These are phyloP conservation scores for Pygoscelis adeliae DNA, from an alignment of 2,113 vertebrate genomes.

Conservation along the genomic window DNA sequence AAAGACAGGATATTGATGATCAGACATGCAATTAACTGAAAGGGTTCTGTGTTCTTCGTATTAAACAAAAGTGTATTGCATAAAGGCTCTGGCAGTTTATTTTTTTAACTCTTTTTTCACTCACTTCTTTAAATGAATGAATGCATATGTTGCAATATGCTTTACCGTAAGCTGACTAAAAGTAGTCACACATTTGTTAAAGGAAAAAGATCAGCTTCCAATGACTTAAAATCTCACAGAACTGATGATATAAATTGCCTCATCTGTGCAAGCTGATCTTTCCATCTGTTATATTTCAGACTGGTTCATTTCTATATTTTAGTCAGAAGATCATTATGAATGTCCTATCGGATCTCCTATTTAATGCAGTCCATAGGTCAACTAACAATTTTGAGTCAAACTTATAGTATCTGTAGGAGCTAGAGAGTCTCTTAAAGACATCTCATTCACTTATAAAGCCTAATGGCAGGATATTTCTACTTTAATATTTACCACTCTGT, in stretches of 20 bases:
- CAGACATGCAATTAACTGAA: slow-evolving; percentile 24
- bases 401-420: not conserved
- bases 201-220: slow-evolving; percentile 2
- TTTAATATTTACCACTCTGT: not conserved
- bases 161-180: not conserved
- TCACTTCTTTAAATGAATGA: not conserved
- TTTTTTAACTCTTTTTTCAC: not conserved
- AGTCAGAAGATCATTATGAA: not conserved
- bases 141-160: not conserved
- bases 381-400: not conserved
- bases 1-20: slow-evolving; percentile 43
- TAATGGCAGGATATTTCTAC: not conserved
- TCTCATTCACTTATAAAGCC: not conserved
- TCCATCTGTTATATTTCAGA: not conserved
- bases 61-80: not conserved
- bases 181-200: not conserved
- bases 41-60: not conserved
- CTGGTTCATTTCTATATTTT: not conserved
- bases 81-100: not conserved
- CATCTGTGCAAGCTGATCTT: not conserved
- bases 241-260: not conserved
- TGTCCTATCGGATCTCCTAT: not conserved
- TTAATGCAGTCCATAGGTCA: not conserved
- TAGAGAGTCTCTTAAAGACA: not conserved
- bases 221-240: not conserved